Base-by-base conservation (phyloP, 2,113 vertebrate genomes). In the Podocnemis expansa region DNA sequence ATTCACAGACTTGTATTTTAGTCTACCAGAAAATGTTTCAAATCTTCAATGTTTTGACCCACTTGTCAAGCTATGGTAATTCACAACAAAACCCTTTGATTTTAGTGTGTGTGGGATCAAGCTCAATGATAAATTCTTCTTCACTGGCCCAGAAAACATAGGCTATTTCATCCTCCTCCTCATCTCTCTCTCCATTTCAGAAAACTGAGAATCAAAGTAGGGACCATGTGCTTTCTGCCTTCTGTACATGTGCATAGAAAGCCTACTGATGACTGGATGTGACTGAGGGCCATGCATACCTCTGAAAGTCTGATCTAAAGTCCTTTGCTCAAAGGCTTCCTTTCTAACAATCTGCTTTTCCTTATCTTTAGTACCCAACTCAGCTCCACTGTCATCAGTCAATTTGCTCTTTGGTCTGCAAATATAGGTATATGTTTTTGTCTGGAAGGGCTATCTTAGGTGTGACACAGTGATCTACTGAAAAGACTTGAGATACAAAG, bases 41-140 rank as follows among this genome's bases (percentile, higher is more conserved):
- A 38, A 91, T 93, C 79, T 88, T 91, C 10, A 19, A n/a, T 85
- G 52, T 82, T 80, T 75, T 85, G 92, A 83, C 55, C 81, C 60
- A 93, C 7, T 67, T 67, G 34, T 67, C 17, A 14, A 9, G 63
- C 34, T 38, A 10, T 22, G 8, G 17, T 70, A 70, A 79, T 60
- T 63, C 49, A 7, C 49, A 93, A 90, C 93, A 90, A 95, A 81
- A 52, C 63, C n/a, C 5, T 41, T n/a, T 80, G n/a, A 70, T 95
- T 92, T 82, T 89, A 60, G 76, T 60, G 43, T 16, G 4, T 55
- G 25, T 76, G 70, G 16, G 55, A 88, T 55, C 78, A 78, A 34
- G 78, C 63, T 70, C 55, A 41, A 86, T 78, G 83, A 27, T 38
- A 29, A 88, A 38, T 11, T 80, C 6, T 1, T 93, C 76, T 85